phyloP scores from a whole-genome alignment of 2,888 invertebrate genomes.

The Nasonia oneida region DNA sequence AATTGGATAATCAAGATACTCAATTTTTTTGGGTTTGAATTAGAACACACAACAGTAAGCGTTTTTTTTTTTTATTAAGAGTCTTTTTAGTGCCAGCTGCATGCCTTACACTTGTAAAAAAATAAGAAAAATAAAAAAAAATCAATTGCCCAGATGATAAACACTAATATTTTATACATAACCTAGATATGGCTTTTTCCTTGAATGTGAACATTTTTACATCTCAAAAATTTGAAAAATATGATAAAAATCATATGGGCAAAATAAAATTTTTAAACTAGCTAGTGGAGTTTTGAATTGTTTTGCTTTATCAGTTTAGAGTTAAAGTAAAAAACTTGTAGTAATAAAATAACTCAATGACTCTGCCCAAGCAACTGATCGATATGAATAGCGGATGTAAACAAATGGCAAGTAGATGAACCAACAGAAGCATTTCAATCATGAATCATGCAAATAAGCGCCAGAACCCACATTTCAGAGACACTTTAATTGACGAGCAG shows the following conservation, averaged over 20 bases:
- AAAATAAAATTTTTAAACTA: neutral
- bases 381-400: constrained; percentile 20
- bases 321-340: constrained; percentile 9
- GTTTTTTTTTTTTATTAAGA: constrained; percentile 20
- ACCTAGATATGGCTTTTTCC: neutral
- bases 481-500: neutral
- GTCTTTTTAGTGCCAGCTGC: neutral
- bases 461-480: neutral
- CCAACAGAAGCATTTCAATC: constrained; percentile 19
- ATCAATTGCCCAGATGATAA: neutral
- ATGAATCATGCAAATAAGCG: neutral
- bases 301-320: neutral
- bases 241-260: neutral
- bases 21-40: constrained; percentile 1
- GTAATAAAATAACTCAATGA: constrained; percentile 16
- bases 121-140: neutral
- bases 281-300: no score
- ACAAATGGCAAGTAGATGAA: constrained; percentile 28
- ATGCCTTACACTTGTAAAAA: constrained; percentile 21
- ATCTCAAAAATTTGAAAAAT: neutral
- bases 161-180: neutral
- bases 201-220: neutral
- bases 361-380: constrained; percentile 3
- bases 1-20: constrained; percentile 2
- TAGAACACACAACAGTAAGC: neutral